A percentile compares a stretch with the other conserved stretches of the same genome.
phyloP scores from a whole-genome alignment of 2,888 invertebrate species.

The Drosophila nr. medialis region DNA sequence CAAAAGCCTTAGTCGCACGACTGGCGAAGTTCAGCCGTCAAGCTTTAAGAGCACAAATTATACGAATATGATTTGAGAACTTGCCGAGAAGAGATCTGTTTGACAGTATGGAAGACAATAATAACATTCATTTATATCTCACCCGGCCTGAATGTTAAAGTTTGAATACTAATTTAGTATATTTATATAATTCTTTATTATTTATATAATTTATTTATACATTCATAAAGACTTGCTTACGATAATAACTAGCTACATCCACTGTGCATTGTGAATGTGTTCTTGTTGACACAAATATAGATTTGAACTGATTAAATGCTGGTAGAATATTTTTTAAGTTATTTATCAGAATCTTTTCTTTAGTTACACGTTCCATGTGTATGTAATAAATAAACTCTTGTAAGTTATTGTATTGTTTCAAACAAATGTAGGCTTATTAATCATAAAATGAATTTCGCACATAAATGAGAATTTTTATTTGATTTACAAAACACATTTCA shows the following conservation, averaged over 20 bases:
- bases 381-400: slow-evolving; percentile 18
- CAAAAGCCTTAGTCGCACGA: no score
- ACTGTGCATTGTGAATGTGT: not conserved
- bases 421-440: slow-evolving; percentile 5
- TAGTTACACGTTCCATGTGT: not conserved
- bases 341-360: not conserved
- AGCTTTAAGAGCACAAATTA: not conserved
- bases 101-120: not conserved
- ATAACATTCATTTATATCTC: not conserved
- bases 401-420: not conserved
- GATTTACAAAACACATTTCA: slow-evolving; percentile 5
- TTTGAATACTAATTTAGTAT: not conserved
- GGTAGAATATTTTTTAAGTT: not conserved
- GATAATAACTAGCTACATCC: no score
- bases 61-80: not conserved
- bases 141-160: no score
- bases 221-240: not conserved
- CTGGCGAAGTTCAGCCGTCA: not conserved
- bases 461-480: not conserved
- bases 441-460: not conserved
- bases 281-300: not conserved
- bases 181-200: no score
- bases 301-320: not conserved
- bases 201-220: not conserved
- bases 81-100: not conserved